Evolutionary conservation across 35 echinoderm and acorn worm genomes (phyloP), one percentile per base, ranked within the genome.

Genomic region (Ptychodera flava): DNA sequence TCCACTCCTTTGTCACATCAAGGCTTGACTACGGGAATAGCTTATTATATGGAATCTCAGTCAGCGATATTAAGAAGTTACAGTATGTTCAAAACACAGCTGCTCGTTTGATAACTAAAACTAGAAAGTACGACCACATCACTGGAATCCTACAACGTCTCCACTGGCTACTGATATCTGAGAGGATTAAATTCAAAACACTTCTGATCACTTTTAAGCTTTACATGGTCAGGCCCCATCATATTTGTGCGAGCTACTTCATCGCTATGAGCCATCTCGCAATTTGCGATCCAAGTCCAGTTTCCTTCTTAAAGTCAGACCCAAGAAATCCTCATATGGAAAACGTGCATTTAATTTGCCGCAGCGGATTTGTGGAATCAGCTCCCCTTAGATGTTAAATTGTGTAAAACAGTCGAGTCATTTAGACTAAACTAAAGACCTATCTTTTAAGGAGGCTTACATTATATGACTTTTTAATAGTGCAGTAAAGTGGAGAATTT

Each of bases 1-100:
- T 79, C 10, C 78, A 79, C 6, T 36, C 84, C 0, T 53, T 86
- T 28, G 84, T 86, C 2, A 86, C 33, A 30, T 86, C 84, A 75
- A 27, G 84, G 0, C 33, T 86, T 0, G 45, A 86, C 37, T 86
- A 77, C 16, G 52, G 35, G 16, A 86, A 86, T 53, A 31, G 37
- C 28, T 64, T 86, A 37, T 38, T 86, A 0, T 86, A 76, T 86
- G 84, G 84, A 1, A 28, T 86, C 31, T 53, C 84, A 86, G 37
- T 31, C 31, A 29, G 37, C 33, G 29, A 10, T 84, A 35, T 84
- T n/a, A 79, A 84, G 16, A 79, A 1, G 33, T 28, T 79, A 28
- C 78, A 79, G 28, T 30, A 10, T 28, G 78, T 79, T 79, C 78
- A 79, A 32, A 79, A 79, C 28, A 79, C 78, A 1, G 78, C 78